These are phyloP conservation scores for Deroplatys truncata DNA, from an alignment of 2,888 invertebrate species.

Conservation along the genomic window DNA sequence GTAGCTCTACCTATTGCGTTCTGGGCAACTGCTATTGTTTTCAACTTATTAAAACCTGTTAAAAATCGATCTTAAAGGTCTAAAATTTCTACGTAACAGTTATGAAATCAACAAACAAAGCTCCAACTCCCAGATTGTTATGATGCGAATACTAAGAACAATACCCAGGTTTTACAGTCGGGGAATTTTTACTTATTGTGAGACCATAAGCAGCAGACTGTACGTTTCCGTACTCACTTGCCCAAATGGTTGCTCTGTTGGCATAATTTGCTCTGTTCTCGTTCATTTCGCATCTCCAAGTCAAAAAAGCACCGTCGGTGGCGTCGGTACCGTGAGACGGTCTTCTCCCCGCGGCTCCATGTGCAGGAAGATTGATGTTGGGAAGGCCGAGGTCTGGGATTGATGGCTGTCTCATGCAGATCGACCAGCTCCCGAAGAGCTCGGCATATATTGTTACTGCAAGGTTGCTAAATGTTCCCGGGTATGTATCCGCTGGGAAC, in stretches of 20 bases:
- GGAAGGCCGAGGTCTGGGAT: constrained; percentile 12
- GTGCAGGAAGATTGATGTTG: constrained; percentile 19
- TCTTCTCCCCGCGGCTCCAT: neutral
- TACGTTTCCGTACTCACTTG: neutral
- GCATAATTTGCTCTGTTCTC: constrained; percentile 7
- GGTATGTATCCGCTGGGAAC: neutral
- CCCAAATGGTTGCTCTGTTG: neutral
- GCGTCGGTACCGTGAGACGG: neutral
- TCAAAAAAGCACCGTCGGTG: neutral
- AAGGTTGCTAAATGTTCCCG: neutral
- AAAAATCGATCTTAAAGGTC: too few relatives aligned
- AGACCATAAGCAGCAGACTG: neutral
- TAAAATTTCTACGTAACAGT: too few relatives aligned
- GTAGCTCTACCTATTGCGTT: too few relatives aligned
- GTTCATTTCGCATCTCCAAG: constrained; percentile 11
- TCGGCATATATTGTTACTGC: neutral
- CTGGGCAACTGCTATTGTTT: too few relatives aligned
- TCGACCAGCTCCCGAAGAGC: neutral
- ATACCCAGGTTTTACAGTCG: neutral
- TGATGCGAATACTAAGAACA: too few relatives aligned
- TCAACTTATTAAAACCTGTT: too few relatives aligned
- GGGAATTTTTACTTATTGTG: neutral
- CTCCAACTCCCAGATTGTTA: too few relatives aligned
- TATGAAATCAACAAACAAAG: too few relatives aligned
- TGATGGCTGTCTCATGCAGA: constrained; percentile 29